These are phyloP conservation scores for Drosophila sechellia DNA, from an alignment of 1,140 invertebrate genomes.

Conservation along the genomic window DNA sequence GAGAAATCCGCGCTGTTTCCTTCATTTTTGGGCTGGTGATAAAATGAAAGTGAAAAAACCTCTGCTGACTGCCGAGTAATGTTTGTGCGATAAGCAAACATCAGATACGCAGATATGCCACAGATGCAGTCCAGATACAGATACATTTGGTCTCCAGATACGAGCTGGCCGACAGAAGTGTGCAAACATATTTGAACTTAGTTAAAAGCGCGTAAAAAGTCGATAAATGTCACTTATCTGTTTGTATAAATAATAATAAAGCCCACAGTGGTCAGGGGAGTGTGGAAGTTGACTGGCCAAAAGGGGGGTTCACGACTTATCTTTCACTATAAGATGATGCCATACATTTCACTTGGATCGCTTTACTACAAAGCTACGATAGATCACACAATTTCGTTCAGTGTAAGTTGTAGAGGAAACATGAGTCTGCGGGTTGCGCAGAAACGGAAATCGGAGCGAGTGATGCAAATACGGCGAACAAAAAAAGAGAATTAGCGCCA, in stretches of 20 bases:
- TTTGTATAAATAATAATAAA: conserved; percentile 41
- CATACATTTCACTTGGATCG: too few relatives aligned
- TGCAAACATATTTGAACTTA: conserved; percentile 78
- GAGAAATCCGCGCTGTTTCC: conserved; percentile 43
- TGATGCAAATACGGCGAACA: conserved; percentile 16
- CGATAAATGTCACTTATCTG: conserved; percentile 82
- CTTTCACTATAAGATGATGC: too few relatives aligned
- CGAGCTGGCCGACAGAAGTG: conserved; percentile 49
- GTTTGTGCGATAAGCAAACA: conserved; percentile 65
- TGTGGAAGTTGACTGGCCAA: neutral
- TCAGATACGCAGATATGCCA: conserved; percentile 36
- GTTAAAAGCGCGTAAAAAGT: conserved; percentile 81
- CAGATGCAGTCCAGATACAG: conserved; percentile 52
- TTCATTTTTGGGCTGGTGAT: conserved; percentile 44
- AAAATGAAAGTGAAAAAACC: conserved; percentile 44
- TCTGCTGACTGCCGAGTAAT: conserved; percentile 46
- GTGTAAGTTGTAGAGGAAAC: neutral
- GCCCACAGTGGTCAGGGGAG: neutral
- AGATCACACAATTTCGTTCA: neutral
- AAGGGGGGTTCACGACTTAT: too few relatives aligned
- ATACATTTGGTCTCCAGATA: conserved; percentile 46
- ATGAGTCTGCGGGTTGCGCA: conserved; percentile 31
- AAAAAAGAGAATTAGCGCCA: conserved; percentile 58
- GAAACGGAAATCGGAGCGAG: conserved; percentile 40
- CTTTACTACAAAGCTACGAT: too few relatives aligned